Base-by-base conservation (phyloP, 37 sponge, comb jelly and placozoan genomes). In the Cliona cf. orientalis region DNA sequence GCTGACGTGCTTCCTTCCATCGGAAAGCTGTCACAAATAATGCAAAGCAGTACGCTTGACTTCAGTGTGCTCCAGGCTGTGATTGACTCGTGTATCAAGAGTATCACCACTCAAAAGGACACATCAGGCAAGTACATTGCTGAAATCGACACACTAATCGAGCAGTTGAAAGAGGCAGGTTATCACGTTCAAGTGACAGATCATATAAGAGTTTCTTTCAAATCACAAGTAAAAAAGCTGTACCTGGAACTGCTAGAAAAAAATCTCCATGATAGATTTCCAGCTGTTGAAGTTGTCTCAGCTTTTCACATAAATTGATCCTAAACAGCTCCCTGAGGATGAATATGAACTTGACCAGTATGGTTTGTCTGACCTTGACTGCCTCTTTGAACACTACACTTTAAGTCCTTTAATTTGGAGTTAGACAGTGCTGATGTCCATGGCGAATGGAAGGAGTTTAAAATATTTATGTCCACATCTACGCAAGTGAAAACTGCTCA, bases 31-130 rank as follows among this genome's bases (percentile, higher is more conserved):
- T 62, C 63, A 26, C 63, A 22, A 62, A 62, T 25, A 26, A 62
- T 62, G 63, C 63, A 62, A 25, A 62, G 29, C 63, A 62, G 63
- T 62, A 62, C 28, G 28, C 29, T 62, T 62, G 53, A 49, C 53
- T 49, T 49, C 53, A 49, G 53, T 49, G 53, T 62, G 29, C 63
- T 62, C 63, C 63, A 62, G 63, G 28, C 63, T 62, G 63, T 62
- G 23, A 62, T 62, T 62, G 63, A 62, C 23, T 26, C 28, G 6
- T 62, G 63, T 26, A 62, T 62, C 29, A 14, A 62, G 28, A 62
- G 63, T 25, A 62, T 62, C 23, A 25, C 23, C 63, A 22, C 6
- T 62, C 63, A 62, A 25, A 14, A 62, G 29, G 63, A 14, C 63
- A 62, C 63, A 49, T 14, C 53, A 49, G 53, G 53, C 53, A 49